Base-by-base conservation (phyloP, 2,888 invertebrate genomes). In the Koerneria pararmatus region DNA sequence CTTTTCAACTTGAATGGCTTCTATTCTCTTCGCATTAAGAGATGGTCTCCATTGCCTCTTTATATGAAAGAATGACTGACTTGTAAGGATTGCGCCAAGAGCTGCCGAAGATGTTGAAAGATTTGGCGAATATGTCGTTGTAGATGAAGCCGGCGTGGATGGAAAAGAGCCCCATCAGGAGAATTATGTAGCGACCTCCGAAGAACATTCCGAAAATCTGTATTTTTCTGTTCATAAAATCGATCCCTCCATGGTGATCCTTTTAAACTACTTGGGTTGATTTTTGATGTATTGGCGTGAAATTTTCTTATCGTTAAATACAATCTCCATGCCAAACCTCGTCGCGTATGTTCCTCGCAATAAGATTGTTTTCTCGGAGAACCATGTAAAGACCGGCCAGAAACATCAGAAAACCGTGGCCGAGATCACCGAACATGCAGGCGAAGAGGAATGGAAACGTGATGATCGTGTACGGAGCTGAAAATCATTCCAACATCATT, bases 361-460 rank as follows among this genome's bases (percentile, higher is more conserved):
- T 87, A 94, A 97, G 54, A 91, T 88, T 84, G 95, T 95, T 86
- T 95, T 97, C 87, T 95, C 97, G 71, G 8, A 89, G 84, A 59
- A 91, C 89, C 92, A 98, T 92, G 62, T 95, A 86, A 0, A 91
- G 58, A 65, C 95, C 95, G 85, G 70, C 69, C 59, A 72, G 59
- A n/a, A 72, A 61, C 93, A 98, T 92, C 61, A 98, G 86, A 0
- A 91, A 57, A 65, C 95, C 95, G 85, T 97, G 97, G 0, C 97
- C 97, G 63, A 91, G 69, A 70, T 97, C 97, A 24, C 97, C 95
- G 87, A 97, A 97, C 95, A 97, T 97, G 77, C 95, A 91, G 75
- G 93, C 92, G 86, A 97, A 97, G 82, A 97, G 87, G 87, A 97
- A 97, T 68, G 95, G 95, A 85, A 97, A 97, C 4, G 95, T 94